A percentile compares a stretch with the other conserved stretches of the same genome.
Evolutionary conservation across 1,140 invertebrate species (phyloP).

Genomic region (silkworm (Bombyx mori)): ASM3026992v2 NC_085112.1:3972501-3973000

Average conservation of each 20-base stretch:
- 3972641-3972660: slow-evolving; percentile 41
- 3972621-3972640: slow-evolving; percentile 57
- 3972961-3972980: neutral
- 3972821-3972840: no score
- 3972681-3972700: slow-evolving; percentile 32
- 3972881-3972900: slow-evolving; percentile 26
- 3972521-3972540: slow-evolving; percentile 32
- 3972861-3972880: no score
- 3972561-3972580: slow-evolving; percentile 53
- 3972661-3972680: slow-evolving; percentile 49
- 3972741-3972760: neutral
- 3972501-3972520: neutral
- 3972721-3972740: slow-evolving; percentile 14
- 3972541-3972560: slow-evolving; percentile 37
- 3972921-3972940: slow-evolving; percentile 20
- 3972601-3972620: slow-evolving; percentile 56
- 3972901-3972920: slow-evolving; percentile 12
- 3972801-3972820: no score
- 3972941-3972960: slow-evolving; percentile 12
- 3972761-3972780: no score
- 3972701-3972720: slow-evolving; percentile 30
- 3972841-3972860: no score
- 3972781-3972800: no score
- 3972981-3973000: neutral
- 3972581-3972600: slow-evolving; percentile 51